Conservation (phyloP, 2,797 vertebrate genomes). For the Liasis olivaceus region DNA sequence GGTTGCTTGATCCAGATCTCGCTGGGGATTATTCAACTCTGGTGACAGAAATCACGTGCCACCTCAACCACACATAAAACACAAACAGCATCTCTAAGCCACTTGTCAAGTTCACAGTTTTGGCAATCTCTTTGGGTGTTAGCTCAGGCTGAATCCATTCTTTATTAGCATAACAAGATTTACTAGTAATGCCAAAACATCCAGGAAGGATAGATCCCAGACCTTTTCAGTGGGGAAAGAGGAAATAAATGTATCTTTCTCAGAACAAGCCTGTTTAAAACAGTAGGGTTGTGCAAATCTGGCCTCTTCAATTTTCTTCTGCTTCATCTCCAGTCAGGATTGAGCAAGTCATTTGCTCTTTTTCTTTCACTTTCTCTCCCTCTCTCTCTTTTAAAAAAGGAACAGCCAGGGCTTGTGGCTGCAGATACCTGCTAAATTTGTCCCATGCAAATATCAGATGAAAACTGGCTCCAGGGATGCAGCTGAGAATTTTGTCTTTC, state of each 20-base stretch:
- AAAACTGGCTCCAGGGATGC: background rate
- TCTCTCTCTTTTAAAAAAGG: background rate
- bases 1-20: background rate
- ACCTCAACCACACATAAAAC: background rate
- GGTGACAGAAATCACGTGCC: background rate
- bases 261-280: background rate
- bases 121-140: slow-evolving; percentile 10
- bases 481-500: background rate
- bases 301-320: background rate
- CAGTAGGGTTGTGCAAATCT: background rate
- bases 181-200: slow-evolving; percentile 10
- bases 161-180: slow-evolving; percentile 25
- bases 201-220: slow-evolving; percentile 3
- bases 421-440: background rate
- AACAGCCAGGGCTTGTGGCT: background rate
- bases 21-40: background rate
- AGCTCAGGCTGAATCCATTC: background rate
- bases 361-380: background rate
- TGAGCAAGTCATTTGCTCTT: background rate
- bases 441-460: background rate
- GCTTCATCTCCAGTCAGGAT: background rate
- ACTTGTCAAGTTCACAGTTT: slow-evolving; percentile 12
- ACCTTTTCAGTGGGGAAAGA: background rate
- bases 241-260: background rate
- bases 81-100: background rate